A percentile compares a stretch with the other conserved stretches of the same genome.
These are phyloP conservation scores for Drosophila parthenogenetica DNA, from an alignment of 2,888 invertebrate genomes.

Conservation along the genomic window DNA sequence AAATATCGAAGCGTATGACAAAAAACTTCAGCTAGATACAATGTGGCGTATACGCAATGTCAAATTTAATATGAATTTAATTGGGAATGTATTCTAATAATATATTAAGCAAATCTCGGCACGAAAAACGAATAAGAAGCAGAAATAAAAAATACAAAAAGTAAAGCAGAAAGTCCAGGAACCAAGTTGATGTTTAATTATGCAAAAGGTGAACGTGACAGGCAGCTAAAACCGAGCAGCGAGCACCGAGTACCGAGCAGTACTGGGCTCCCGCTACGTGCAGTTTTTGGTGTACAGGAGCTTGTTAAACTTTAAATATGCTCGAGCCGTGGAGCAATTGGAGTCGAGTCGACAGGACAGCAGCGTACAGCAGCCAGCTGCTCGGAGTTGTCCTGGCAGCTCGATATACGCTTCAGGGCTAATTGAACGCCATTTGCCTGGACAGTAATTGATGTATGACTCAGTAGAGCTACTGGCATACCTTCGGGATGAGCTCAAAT, in stretches of 20 bases:
- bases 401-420: slow-evolving; percentile 51
- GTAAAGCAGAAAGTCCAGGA: slow-evolving; percentile 10
- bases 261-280: slow-evolving; percentile 33
- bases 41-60: slow-evolving; percentile 30
- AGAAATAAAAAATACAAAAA: slow-evolving; percentile 25
- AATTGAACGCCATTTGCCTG: slow-evolving; percentile 76
- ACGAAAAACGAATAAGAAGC: slow-evolving; percentile 4
- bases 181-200: slow-evolving; percentile 57
- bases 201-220: slow-evolving; percentile 73
- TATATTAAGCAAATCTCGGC: slow-evolving; percentile 15
- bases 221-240: slow-evolving; percentile 24
- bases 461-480: slow-evolving; percentile 34
- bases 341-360: slow-evolving; percentile 1
- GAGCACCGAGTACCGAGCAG: slow-evolving; percentile 5
- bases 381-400: background rate
- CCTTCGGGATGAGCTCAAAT: slow-evolving; percentile 44
- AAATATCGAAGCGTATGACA: background rate
- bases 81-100: slow-evolving; percentile 35
- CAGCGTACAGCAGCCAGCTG: background rate
- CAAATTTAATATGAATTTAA: slow-evolving; percentile 49
- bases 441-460: slow-evolving; percentile 78
- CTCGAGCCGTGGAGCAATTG: background rate
- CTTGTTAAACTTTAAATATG: slow-evolving; percentile 71
- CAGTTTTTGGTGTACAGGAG: slow-evolving; percentile 7
- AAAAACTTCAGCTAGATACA: background rate